Evolutionary conservation across 2,113 vertebrate species (phyloP).

Genomic region (Talpa occidentalis): DNA sequence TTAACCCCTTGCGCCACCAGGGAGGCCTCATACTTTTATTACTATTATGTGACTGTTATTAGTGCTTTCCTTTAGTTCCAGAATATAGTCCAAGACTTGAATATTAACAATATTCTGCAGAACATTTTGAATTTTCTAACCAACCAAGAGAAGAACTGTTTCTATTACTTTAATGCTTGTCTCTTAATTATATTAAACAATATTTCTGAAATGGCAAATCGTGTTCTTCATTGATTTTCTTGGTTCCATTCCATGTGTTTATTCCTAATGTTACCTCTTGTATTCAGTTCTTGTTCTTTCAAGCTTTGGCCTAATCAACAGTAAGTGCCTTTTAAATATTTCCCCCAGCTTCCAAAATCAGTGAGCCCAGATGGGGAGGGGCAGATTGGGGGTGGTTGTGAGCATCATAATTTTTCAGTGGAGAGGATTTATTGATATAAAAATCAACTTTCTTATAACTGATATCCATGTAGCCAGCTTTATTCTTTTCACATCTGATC

Average conservation of each 20-base stretch:
- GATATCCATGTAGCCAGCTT: not conserved
- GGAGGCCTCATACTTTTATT: too few species aligned
- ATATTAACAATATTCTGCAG: not conserved
- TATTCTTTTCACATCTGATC: not conserved
- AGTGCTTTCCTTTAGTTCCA: conserved; percentile 39
- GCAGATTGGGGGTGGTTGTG: not conserved
- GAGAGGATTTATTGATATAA: not conserved
- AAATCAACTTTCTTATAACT: not conserved
- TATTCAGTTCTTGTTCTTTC: not conserved
- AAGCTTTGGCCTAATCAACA: not conserved
- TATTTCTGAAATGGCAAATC: conserved; percentile 18
- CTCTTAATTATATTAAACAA: not conserved
- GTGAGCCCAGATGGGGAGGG: not conserved
- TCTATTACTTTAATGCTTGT: conserved; percentile 33
- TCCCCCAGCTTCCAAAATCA: not conserved
- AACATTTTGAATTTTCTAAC: conserved; percentile 3
- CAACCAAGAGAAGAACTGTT: conserved; percentile 42
- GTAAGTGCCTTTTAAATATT: conserved; percentile 29
- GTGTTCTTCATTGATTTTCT: not conserved
- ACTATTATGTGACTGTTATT: conserved; percentile 10
- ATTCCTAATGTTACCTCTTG: not conserved
- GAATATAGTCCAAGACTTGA: not conserved
- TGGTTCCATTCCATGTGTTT: not conserved
- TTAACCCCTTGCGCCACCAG: too few species aligned
- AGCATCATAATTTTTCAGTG: conserved; percentile 28